A percentile compares a stretch with the other conserved stretches of the same genome.
These are phyloP conservation scores for Delia radicum DNA, from an alignment of 1,140 invertebrate species.

Conservation along the genomic window DNA sequence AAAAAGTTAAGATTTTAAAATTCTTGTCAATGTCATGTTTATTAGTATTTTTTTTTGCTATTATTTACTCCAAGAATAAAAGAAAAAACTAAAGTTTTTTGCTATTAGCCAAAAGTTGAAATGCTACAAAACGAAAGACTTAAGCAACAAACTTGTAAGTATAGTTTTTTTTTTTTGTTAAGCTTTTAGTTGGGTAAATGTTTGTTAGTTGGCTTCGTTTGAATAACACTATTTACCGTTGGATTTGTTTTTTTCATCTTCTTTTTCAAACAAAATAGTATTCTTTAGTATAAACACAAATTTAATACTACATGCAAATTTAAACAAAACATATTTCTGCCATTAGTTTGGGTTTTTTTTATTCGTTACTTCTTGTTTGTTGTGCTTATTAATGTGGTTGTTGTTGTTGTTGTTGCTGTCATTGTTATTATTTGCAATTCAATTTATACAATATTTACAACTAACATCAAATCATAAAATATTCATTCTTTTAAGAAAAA, in stretches of 20 bases:
- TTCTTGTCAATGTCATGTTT: conserved; percentile 1
- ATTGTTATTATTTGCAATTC: conserved; percentile 8
- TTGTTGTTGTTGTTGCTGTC: background rate
- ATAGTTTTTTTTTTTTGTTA: background rate
- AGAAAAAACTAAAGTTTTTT: background rate
- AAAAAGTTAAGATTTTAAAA: background rate
- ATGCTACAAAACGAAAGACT: background rate
- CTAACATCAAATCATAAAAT: background rate
- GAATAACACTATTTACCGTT: background rate
- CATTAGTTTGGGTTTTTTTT: background rate
- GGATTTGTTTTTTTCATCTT: background rate
- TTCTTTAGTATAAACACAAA: background rate
- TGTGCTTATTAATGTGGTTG: conserved; percentile 3
- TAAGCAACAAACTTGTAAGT: background rate
- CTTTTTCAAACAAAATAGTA: background rate
- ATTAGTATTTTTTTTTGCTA: background rate
- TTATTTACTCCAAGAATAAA: background rate
- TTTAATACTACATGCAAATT: background rate
- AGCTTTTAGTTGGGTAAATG: background rate
- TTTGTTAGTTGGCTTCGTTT: background rate
- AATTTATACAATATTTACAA: background rate
- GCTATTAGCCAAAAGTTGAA: background rate
- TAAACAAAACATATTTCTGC: background rate
- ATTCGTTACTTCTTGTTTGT: background rate
- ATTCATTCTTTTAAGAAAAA: background rate